Evolutionary conservation across 2,113 vertebrate genomes (phyloP).

Genomic region (Clinocottus analis): DNA sequence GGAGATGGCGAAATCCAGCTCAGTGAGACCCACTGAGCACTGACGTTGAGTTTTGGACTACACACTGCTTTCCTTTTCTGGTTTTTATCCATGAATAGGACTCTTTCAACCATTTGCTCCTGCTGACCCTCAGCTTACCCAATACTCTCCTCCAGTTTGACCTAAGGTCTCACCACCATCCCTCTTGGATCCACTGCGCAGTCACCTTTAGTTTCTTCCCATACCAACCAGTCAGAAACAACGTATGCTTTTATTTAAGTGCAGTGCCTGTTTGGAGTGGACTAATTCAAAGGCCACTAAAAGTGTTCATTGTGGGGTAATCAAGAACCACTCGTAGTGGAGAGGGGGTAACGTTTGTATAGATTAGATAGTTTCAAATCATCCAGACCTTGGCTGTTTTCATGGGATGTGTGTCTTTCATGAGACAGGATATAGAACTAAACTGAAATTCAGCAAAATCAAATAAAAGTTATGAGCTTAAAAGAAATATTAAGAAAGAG

Average conservation of each 20-base stretch:
- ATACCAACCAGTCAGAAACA: constrained; percentile 25
- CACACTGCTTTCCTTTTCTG: constrained; percentile 65
- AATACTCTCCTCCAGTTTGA: constrained; percentile 57
- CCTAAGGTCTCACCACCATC: constrained; percentile 49
- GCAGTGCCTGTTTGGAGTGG: not conserved
- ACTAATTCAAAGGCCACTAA: not conserved
- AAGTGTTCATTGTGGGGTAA: not conserved
- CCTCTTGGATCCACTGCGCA: constrained; percentile 31
- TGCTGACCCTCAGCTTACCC: constrained; percentile 62
- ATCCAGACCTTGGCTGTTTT: too few relatives aligned
- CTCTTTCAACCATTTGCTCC: constrained; percentile 70
- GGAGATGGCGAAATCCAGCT: constrained; percentile 58
- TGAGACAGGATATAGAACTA: too few relatives aligned
- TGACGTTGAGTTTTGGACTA: constrained; percentile 61
- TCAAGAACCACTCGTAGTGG: too few relatives aligned
- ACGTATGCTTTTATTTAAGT: constrained; percentile 27
- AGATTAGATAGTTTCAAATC: too few relatives aligned
- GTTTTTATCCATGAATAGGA: constrained; percentile 72
- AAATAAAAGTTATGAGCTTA: not conserved
- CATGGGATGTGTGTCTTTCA: too few relatives aligned
- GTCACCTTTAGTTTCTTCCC: constrained; percentile 23
- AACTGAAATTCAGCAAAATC: too few relatives aligned
- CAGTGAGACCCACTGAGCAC: constrained; percentile 58
- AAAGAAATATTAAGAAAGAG: not conserved
- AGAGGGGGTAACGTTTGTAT: not conserved